Evolutionary conservation across 2,113 vertebrate species (phyloP).

Genomic region (Atherinomorus stipes): DNA sequence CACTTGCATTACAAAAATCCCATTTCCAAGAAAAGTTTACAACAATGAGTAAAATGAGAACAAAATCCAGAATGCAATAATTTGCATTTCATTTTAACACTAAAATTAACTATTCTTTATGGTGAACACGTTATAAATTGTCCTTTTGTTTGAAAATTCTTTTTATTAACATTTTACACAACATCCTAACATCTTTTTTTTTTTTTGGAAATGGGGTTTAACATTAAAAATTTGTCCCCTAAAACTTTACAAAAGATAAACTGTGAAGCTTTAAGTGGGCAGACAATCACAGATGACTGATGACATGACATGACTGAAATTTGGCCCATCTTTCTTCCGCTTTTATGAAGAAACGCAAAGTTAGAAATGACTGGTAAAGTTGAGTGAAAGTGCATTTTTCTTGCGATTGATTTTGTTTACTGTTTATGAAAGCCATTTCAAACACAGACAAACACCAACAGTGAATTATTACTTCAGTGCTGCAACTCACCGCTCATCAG

Average conservation of each 20-base stretch:
- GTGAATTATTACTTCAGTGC: neutral
- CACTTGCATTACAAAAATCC: neutral
- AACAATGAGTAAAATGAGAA: too few relatives aligned
- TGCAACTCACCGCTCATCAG: slow-evolving; percentile 68
- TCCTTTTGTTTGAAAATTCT: too few relatives aligned
- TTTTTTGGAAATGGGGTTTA: neutral
- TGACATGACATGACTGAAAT: neutral
- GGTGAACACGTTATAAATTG: too few relatives aligned
- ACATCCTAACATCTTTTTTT: neutral
- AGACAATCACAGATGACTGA: slow-evolving; percentile 11
- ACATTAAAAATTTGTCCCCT: neutral
- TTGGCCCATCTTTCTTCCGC: neutral
- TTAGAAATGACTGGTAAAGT: neutral
- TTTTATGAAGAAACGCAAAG: neutral
- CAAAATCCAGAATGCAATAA: too few relatives aligned
- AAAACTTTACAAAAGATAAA: neutral
- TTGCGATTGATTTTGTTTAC: slow-evolving; percentile 3
- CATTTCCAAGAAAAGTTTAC: neutral
- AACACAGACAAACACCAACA: slow-evolving; percentile 12
- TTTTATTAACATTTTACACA: too few relatives aligned
- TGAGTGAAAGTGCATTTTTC: neutral
- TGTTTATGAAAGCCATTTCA: slow-evolving; percentile 4
- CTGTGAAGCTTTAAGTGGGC: neutral
- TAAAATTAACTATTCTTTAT: too few relatives aligned
- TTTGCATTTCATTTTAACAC: too few relatives aligned